These are phyloP conservation scores for Siniperca knerii DNA, from an alignment of 2,113 vertebrate species.

Conservation along the genomic window DNA sequence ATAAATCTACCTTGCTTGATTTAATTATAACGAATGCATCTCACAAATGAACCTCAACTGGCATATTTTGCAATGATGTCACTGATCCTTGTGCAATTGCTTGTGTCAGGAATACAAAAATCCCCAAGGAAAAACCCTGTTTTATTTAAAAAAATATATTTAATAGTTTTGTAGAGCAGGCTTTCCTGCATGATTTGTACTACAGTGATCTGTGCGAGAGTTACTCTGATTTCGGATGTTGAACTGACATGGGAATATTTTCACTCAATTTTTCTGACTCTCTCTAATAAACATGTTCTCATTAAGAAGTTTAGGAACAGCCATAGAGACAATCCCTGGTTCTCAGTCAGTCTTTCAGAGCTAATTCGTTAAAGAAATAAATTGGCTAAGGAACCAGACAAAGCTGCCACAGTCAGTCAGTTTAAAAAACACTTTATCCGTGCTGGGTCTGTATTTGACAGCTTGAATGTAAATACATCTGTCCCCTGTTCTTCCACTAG, in stretches of 20 bases:
- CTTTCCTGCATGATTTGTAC: background rate
- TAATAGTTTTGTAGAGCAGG: background rate
- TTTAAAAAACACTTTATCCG: too few relatives aligned
- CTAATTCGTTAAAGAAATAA: background rate
- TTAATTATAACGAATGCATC: background rate
- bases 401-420: too few relatives aligned
- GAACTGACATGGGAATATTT: background rate
- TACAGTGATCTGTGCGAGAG: background rate
- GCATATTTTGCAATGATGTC: background rate
- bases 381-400: too few relatives aligned
- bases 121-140: background rate
- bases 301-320: background rate
- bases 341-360: background rate
- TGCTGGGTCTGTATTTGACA: too few relatives aligned
- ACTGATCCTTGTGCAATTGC: background rate
- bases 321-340: background rate
- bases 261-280: background rate
- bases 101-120: too few relatives aligned
- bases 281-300: background rate
- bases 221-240: background rate
- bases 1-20: background rate
- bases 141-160: background rate
- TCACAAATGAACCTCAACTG: background rate
- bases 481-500: too few relatives aligned
- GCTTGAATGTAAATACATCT: too few relatives aligned